Evolutionary conservation across 2,113 vertebrate species (phyloP), one percentile per base, ranked within the genome.

Genomic region (Brachypodius melanocephalos): DNA sequence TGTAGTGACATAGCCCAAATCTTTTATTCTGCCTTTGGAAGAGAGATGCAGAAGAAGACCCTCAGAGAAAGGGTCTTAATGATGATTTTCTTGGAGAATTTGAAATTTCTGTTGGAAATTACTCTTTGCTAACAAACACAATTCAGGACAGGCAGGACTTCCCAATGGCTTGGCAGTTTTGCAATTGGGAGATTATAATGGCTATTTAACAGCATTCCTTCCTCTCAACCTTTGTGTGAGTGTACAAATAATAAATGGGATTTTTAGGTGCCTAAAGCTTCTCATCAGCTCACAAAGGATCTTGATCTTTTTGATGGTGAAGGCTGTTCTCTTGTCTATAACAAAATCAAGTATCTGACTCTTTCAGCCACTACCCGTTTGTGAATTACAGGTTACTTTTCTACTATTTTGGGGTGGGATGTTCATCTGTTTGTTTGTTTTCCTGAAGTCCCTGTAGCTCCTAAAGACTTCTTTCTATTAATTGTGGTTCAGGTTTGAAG

Each of bases 61-160:
- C 72, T 65, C 26, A 82, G 48, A 25, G 3, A 38, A 87, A 72
- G 2, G 3, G 17, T 76, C 14, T 43, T 66, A 77, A 58, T 3
- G 0, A 14, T 34, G 1, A 46, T 71, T 67, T 91, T 79, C 36
- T 48, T 28, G 2, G 42, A 5, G 17, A 71, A 71, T 59, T 82
- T 40, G 19, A 68, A 52, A 63, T 57, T 88, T 75, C 14, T 72
- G 9, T 24, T 72, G 42, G 48, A 73, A 89, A 40, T 46, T 19
- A 15, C 21, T 69, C 16, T 36, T 63, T 25, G 7, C n/a, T 55
- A 65, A 21, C 25, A 45, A 63, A 52, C 8, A 32, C 8, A 67
- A 9, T 17, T 55, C 0, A 0, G 8, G 22, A 17, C 20, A 88
- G 15, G 18, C 24, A 71, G 26, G 38, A 34, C 11, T 83, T 90